Percentiles rank a stretch among this genome's conserved stretches.
Conservation (phyloP, 2,888 invertebrate species). For the Drosophila stalkeri region DNA sequence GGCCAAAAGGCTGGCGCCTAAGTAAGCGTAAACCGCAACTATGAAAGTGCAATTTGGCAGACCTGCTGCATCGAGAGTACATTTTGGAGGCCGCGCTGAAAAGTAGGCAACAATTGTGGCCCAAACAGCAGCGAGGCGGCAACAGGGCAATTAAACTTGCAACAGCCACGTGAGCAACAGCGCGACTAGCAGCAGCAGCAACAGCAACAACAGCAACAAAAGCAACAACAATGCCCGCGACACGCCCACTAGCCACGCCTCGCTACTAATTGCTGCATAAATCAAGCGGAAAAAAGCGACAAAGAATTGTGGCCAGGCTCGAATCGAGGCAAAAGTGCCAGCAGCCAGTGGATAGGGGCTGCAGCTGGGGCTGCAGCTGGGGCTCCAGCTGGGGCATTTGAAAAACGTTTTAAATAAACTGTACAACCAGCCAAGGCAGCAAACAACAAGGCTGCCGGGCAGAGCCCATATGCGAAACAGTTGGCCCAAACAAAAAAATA, state of each 20-base stretch:
- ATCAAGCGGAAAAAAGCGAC: slow-evolving; percentile 64
- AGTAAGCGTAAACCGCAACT: slow-evolving; percentile 44
- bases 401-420: slow-evolving; percentile 68
- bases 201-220: slow-evolving; percentile 26
- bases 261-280: slow-evolving; percentile 73
- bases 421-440: slow-evolving; percentile 6
- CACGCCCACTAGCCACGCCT: slow-evolving; percentile 31
- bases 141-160: slow-evolving; percentile 56
- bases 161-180: slow-evolving; percentile 40
- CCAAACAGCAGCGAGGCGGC: slow-evolving; percentile 20
- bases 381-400: slow-evolving; percentile 8
- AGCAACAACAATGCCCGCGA: slow-evolving; percentile 13
- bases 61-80: slow-evolving; percentile 24
- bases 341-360: background rate
- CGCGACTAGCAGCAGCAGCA: slow-evolving; percentile 22
- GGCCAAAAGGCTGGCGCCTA: slow-evolving; percentile 36
- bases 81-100: slow-evolving; percentile 30
- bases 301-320: slow-evolving; percentile 5
- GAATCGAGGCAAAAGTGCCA: slow-evolving; percentile 6
- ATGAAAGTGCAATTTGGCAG: slow-evolving; percentile 39
- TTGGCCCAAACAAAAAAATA: background rate
- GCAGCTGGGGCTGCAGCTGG: background rate
- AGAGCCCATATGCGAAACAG: slow-evolving; percentile 17
- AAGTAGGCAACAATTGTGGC: slow-evolving; percentile 63
- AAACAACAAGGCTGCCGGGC: slow-evolving; percentile 1